Percentiles rank a stretch among this genome's conserved stretches.
Conservation (phyloP, 2,113 vertebrate genomes). For the Andinoacara biseriatus region DNA sequence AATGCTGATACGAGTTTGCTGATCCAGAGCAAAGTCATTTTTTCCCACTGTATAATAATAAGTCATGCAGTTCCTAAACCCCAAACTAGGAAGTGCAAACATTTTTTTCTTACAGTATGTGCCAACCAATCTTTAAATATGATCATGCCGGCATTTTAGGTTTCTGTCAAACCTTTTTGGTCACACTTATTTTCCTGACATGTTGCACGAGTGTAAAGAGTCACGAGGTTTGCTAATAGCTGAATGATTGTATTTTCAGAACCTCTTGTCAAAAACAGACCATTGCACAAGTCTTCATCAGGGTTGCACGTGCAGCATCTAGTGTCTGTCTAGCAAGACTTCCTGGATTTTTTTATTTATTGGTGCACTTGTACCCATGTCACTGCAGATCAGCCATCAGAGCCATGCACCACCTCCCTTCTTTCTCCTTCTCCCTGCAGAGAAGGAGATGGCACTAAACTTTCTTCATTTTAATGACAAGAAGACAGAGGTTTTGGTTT, state of each 20-base stretch:
- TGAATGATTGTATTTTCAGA: neutral
- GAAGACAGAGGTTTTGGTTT: too few species aligned
- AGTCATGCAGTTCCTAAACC: neutral
- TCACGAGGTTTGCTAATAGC: neutral
- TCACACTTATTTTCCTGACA: fast-evolving
- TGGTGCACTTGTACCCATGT: too few species aligned
- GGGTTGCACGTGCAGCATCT: too few species aligned
- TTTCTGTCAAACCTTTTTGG: neutral
- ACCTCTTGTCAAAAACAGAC: neutral
- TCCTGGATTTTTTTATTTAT: too few species aligned
- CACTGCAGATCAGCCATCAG: too few species aligned
- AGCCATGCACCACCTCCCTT: too few species aligned
- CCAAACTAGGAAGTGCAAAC: neutral
- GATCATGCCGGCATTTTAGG: neutral
- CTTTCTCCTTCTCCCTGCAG: too few species aligned
- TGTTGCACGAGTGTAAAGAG: neutral
- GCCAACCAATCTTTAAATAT: fast-evolving
- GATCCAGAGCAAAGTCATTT: neutral
- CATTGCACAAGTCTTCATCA: neutral
- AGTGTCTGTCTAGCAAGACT: too few species aligned
- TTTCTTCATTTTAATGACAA: too few species aligned
- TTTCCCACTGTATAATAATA: neutral
- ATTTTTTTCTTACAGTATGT: neutral
- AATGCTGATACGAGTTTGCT: neutral
- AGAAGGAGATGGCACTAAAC: too few species aligned